These are phyloP conservation scores for Oryzias woworae DNA, from an alignment of 2,113 vertebrate species.

Conservation along the genomic window DNA sequence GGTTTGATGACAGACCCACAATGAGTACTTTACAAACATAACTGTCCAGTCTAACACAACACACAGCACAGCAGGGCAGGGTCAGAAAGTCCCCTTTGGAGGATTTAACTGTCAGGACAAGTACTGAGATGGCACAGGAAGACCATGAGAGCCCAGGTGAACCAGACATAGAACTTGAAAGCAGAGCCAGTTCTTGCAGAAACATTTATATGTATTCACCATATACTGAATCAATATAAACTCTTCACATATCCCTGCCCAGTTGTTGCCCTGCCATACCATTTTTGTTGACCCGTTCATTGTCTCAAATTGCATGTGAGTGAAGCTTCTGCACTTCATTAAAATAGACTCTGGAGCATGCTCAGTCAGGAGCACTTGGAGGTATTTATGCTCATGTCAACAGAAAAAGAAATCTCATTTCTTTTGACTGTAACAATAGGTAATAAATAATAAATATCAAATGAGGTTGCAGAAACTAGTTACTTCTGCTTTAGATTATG, in stretches of 20 bases:
- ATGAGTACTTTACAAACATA: too few species aligned
- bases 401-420: neutral
- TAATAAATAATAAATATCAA: too few species aligned
- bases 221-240: too few species aligned
- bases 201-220: too few species aligned
- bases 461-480: neutral
- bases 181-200: neutral
- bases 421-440: too few species aligned
- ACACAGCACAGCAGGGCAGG: too few species aligned
- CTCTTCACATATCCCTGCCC: too few species aligned
- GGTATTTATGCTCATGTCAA: neutral
- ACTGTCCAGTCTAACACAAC: neutral
- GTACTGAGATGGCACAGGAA: neutral
- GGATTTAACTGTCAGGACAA: neutral
- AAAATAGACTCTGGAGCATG: too few species aligned
- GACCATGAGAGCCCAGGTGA: neutral
- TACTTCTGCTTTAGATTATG: neutral
- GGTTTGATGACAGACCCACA: neutral
- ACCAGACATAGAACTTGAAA: neutral
- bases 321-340: neutral
- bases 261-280: neutral
- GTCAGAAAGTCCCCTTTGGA: neutral
- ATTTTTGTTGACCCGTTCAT: neutral
- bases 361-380: neutral
- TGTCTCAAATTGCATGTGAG: neutral